Conservation (phyloP, 2,888 invertebrate genomes). For the Seladonia tumulorum region DNA sequence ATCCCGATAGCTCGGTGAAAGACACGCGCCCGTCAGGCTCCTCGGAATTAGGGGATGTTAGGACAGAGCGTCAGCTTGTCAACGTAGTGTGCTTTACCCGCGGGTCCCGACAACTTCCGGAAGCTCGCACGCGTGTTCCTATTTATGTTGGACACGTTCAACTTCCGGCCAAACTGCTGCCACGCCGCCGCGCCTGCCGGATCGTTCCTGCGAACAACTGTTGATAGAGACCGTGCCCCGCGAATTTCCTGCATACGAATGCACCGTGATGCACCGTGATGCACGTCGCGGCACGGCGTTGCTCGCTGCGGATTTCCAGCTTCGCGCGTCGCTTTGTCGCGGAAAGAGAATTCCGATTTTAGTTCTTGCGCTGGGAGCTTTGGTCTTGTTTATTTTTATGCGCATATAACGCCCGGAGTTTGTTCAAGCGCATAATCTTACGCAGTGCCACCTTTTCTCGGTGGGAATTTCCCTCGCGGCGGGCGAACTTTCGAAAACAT, state of each 20-base stretch:
- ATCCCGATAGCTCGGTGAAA: constrained; percentile 19
- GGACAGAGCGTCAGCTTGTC: constrained; percentile 31
- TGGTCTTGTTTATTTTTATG: background rate
- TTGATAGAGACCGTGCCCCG: background rate
- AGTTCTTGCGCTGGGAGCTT: background rate
- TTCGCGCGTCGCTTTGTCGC: background rate
- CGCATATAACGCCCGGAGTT: background rate
- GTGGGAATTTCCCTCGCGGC: background rate
- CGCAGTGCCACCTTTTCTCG: background rate
- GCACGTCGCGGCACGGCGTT: background rate
- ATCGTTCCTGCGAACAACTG: background rate
- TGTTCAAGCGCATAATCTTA: background rate
- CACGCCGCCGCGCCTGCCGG: background rate
- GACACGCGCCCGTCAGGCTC: constrained; percentile 17
- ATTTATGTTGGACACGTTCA: constrained; percentile 3
- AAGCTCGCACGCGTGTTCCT: background rate
- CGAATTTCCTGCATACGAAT: background rate
- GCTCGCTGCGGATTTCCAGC: background rate
- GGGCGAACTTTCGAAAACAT: background rate
- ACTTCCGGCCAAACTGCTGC: constrained; percentile 30
- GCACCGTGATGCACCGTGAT: background rate
- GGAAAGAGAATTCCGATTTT: background rate
- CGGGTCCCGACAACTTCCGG: background rate
- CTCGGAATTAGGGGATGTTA: constrained; percentile 44
- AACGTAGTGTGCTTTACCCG: constrained; percentile 6